Percentiles rank a stretch among this genome's conserved stretches.
These are phyloP conservation scores for Andrena flavipes DNA, from an alignment of 2,888 invertebrate species.

Conservation along the genomic window DNA sequence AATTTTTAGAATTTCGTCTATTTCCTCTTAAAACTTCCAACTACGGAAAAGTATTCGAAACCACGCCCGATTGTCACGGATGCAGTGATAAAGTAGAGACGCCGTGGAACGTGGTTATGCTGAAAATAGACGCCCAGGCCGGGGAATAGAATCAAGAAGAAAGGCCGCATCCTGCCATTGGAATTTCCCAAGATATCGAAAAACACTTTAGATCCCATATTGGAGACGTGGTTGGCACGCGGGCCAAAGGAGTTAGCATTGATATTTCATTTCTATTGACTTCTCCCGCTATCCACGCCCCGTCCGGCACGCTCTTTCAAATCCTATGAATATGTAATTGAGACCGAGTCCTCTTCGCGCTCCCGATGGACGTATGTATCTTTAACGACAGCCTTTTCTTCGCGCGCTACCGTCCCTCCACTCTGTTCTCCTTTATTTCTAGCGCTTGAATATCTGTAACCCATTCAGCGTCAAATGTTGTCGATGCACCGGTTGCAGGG, in stretches of 20 bases:
- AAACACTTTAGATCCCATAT: slow-evolving; percentile 78
- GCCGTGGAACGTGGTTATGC: slow-evolving; percentile 51
- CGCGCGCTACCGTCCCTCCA: background rate
- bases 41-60: slow-evolving; percentile 23
- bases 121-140: slow-evolving; percentile 37
- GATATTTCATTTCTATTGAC: slow-evolving; percentile 79
- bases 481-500: slow-evolving; percentile 21
- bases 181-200: slow-evolving; percentile 79
- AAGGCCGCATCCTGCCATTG: slow-evolving; percentile 46
- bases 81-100: slow-evolving; percentile 30
- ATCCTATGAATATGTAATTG: slow-evolving; percentile 78
- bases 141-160: slow-evolving; percentile 70
- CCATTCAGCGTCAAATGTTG: slow-evolving; percentile 9
- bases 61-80: slow-evolving; percentile 52
- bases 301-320: slow-evolving; percentile 53
- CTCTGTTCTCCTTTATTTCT: slow-evolving; percentile 12
- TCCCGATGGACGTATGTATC: slow-evolving; percentile 37
- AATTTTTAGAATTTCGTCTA: too few species aligned
- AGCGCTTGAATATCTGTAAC: slow-evolving; percentile 32
- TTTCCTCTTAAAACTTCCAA: background rate
- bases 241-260: slow-evolving; percentile 66
- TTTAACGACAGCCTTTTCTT: slow-evolving; percentile 27
- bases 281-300: slow-evolving; percentile 57
- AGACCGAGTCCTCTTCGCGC: slow-evolving; percentile 58
- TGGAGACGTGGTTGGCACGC: slow-evolving; percentile 64